Evolutionary conservation across 2,113 vertebrate genomes (phyloP).

Genomic region (Lycocorax pyrrhopterus): DNA sequence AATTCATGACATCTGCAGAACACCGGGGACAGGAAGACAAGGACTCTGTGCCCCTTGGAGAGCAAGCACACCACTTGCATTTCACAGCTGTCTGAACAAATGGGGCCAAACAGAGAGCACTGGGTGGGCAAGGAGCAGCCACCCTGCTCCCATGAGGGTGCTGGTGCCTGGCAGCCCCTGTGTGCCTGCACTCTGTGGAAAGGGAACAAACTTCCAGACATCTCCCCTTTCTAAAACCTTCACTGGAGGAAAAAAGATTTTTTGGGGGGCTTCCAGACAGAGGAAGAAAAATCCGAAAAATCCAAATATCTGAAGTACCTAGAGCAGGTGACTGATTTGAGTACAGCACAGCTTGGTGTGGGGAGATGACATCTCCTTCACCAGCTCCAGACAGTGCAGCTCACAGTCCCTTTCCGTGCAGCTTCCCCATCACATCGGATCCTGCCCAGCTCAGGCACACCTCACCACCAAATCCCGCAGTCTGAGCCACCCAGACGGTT

Average conservation of each 20-base stretch:
- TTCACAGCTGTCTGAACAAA: not conserved
- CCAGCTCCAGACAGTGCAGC: not conserved
- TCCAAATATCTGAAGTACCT: not conserved
- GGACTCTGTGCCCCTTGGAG: not conserved
- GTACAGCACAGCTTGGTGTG: not conserved
- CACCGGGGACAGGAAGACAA: not conserved
- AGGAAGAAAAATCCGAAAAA: not conserved
- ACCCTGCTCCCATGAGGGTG: not conserved
- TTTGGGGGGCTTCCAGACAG: not conserved
- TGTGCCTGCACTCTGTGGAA: not conserved
- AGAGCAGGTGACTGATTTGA: not conserved
- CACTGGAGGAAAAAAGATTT: not conserved
- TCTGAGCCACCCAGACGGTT: not conserved
- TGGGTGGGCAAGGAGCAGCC: not conserved
- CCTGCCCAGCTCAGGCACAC: not conserved
- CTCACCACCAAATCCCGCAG: not conserved
- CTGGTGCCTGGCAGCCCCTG: not conserved
- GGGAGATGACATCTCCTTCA: not conserved
- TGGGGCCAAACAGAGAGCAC: not conserved
- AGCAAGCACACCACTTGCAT: not conserved
- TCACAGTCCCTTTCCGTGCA: not conserved
- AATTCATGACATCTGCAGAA: not conserved
- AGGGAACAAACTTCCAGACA: not conserved
- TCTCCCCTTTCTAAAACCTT: not conserved
- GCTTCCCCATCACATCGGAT: fast-evolving